These are phyloP conservation scores for human DNA, from an alignment of 2,113 vertebrate species.

Conservation along the genomic window DNA sequence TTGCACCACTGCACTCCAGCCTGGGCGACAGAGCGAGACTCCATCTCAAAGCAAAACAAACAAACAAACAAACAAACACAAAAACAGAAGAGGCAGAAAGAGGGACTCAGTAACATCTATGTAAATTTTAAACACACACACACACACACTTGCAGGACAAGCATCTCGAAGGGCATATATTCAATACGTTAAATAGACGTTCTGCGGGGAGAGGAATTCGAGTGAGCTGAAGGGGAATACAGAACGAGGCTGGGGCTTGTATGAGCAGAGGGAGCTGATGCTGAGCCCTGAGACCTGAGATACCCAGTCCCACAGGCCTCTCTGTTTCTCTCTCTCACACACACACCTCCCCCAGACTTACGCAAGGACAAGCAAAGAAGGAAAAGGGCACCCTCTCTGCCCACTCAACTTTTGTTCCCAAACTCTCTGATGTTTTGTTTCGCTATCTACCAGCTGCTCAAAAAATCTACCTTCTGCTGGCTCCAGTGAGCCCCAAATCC, in stretches of 20 bases:
- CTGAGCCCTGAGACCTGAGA: background rate
- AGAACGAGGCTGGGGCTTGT: background rate
- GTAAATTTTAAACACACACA: background rate
- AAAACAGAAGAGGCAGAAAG: background rate
- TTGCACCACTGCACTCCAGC: too few species aligned
- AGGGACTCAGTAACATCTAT: background rate
- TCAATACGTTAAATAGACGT: background rate
- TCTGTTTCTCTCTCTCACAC: background rate
- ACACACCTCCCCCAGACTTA: background rate
- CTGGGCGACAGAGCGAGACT: too few species aligned
- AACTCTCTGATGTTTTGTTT: background rate
- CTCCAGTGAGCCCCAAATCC: constrained; percentile 25
- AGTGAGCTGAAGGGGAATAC: background rate
- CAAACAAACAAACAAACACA: too few species aligned
- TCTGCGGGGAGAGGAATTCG: background rate
- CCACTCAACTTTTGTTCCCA: background rate
- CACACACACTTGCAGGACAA: background rate
- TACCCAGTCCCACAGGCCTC: background rate
- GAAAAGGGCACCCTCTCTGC: background rate
- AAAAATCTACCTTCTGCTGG: background rate
- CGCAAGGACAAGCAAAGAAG: background rate
- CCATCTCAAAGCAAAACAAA: too few species aligned
- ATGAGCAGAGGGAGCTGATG: background rate
- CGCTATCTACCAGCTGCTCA: constrained; percentile 25
- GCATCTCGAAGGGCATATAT: background rate